Evolutionary conservation across 1,140 invertebrate species (phyloP).

Genomic region (Sycobia sp.): DNA sequence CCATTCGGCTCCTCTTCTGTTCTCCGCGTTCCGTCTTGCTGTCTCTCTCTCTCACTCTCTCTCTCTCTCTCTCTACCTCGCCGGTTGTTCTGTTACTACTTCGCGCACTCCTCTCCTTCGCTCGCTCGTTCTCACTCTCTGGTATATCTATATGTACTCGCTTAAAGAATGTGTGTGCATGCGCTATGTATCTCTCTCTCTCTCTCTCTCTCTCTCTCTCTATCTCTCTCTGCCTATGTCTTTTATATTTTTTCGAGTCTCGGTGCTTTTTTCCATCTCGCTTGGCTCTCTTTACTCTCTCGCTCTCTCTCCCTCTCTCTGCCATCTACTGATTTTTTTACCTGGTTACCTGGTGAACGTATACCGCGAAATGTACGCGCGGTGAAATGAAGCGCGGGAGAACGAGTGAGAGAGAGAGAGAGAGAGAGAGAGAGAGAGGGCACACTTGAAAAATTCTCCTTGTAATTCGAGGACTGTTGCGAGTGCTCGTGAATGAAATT

Average conservation of each 20-base stretch:
- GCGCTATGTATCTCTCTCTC: no score
- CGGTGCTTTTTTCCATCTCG: background rate
- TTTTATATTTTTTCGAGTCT: conserved; percentile 3
- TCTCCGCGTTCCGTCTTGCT: no score
- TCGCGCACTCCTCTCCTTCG: background rate
- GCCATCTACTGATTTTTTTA: background rate
- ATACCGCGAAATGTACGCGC: background rate
- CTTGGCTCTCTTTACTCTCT: no score
- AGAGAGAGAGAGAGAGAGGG: no score
- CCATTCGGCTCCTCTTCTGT: no score
- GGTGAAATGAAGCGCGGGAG: background rate
- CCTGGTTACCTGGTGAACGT: background rate
- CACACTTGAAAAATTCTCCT: no score
- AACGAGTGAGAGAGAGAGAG: no score
- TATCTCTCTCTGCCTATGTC: no score
- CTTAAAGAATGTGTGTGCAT: background rate
- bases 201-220: no score
- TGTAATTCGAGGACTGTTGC: no score
- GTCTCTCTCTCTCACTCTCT: background rate
- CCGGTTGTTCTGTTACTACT: no score
- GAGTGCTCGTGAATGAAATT: no score
- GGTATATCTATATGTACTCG: background rate
- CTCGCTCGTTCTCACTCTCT: background rate
- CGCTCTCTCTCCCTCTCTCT: background rate
- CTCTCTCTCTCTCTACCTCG: background rate